Percentiles rank a stretch among this genome's conserved stretches.
phyloP scores from a whole-genome alignment of 1,140 invertebrate species.

The Pogonognathellus flavescens region DNA sequence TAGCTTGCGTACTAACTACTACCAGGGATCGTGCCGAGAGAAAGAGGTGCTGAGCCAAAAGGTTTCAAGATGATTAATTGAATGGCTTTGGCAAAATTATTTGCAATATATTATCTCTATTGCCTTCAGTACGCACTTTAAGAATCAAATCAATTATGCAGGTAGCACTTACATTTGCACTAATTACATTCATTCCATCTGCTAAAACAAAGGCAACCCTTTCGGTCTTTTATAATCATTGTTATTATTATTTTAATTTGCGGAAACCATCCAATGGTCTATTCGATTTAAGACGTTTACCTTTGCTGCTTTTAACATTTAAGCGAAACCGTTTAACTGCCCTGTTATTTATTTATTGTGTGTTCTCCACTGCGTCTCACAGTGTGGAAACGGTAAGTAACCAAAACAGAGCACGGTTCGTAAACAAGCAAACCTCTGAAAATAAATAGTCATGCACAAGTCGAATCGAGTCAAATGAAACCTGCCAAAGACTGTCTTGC shows the following conservation, averaged over 20 bases:
- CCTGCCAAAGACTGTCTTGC: neutral
- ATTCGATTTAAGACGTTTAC: neutral
- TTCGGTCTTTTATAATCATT: constrained; percentile 33
- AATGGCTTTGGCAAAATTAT: constrained; percentile 46
- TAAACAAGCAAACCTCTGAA: neutral
- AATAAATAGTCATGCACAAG: constrained; percentile 14
- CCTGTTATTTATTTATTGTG: no score
- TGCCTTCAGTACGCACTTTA: constrained; percentile 19
- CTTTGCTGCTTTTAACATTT: no score
- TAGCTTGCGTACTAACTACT: constrained; percentile 2
- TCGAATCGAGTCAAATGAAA: neutral
- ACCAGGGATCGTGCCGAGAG: neutral
- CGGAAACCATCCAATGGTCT: constrained; percentile 13
- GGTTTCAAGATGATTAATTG: constrained; percentile 47
- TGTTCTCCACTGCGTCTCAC: no score
- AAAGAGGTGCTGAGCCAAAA: constrained; percentile 32
- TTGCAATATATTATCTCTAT: constrained; percentile 42
- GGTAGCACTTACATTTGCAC: constrained; percentile 33
- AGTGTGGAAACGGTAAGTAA: neutral
- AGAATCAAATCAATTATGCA: constrained; percentile 44
- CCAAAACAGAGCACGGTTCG: neutral
- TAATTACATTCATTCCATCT: constrained; percentile 37
- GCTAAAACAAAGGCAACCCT: constrained; percentile 1
- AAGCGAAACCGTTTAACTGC: no score
- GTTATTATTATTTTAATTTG: constrained; percentile 51